A percentile compares a stretch with the other conserved stretches of the same genome.
These are phyloP conservation scores for Formica selysi DNA, from an alignment of 1,140 invertebrate species.

Conservation along the genomic window DNA sequence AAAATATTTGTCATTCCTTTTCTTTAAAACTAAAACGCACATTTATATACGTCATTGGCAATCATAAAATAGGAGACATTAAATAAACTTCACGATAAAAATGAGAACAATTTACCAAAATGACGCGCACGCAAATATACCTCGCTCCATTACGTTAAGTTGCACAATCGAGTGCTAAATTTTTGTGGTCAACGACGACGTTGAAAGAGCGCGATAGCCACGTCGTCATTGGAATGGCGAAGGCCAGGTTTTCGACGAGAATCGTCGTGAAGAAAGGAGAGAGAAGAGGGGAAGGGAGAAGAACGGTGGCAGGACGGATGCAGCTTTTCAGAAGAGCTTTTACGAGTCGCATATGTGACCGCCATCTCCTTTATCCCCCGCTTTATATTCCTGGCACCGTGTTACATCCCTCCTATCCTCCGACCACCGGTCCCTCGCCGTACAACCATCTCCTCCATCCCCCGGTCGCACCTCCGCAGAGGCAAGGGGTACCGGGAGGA, in stretches of 20 bases:
- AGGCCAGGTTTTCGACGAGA: constrained; percentile 43
- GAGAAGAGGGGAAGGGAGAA: not conserved
- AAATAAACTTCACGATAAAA: not conserved
- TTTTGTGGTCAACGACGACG: constrained; percentile 12
- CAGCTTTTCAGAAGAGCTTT: constrained; percentile 80
- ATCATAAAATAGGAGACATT: not conserved
- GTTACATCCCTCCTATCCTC: constrained; percentile 64
- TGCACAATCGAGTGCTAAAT: not conserved
- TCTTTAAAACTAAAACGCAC: not conserved
- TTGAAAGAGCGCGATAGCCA: constrained; percentile 32
- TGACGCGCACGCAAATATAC: not conserved
- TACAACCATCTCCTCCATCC: constrained; percentile 56
- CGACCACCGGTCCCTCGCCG: constrained; percentile 37
- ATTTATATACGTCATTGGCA: not conserved
- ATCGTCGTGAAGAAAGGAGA: constrained; percentile 25
- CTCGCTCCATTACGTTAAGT: not conserved
- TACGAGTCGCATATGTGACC: constrained; percentile 81
- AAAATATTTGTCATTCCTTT: not conserved
- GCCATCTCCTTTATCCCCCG: constrained; percentile 77
- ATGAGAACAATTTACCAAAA: not conserved
- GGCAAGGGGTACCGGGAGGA: constrained; percentile 52
- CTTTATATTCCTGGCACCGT: constrained; percentile 82
- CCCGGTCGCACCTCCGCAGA: constrained; percentile 14
- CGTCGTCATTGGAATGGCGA: constrained; percentile 64
- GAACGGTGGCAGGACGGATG: constrained; percentile 66